Evolutionary conservation across 2,797 vertebrate genomes (phyloP).

Genomic region (Pogoniulus pusillus): DNA sequence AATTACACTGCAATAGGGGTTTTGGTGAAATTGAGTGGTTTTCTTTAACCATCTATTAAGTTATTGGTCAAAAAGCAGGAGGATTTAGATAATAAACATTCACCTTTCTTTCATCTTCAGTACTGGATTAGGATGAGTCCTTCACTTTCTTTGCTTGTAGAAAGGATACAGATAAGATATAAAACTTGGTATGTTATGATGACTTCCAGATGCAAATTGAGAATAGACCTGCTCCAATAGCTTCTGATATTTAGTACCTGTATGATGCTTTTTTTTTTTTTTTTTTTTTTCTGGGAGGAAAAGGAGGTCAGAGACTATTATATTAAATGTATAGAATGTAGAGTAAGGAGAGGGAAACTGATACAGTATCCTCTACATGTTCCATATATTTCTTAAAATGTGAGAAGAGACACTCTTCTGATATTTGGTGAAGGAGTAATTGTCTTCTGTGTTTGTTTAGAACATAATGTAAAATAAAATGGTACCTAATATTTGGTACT

Average conservation of each 20-base stretch:
- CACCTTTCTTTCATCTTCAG: not conserved
- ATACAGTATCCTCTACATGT: not conserved
- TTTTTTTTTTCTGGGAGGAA: not conserved
- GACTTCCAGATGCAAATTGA: not conserved
- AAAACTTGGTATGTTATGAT: not conserved
- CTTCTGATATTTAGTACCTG: not conserved
- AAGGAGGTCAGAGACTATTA: not conserved
- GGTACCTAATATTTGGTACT: not conserved
- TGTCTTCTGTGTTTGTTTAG: not conserved
- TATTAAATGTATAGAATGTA: not conserved
- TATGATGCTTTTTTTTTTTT: no score
- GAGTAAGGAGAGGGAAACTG: not conserved
- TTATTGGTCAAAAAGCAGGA: not conserved
- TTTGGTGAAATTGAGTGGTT: not conserved
- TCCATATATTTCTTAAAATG: not conserved
- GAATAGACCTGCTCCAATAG: not conserved
- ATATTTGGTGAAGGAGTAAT: slow-evolving; percentile 20
- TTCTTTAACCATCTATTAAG: not conserved
- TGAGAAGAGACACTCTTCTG: not conserved
- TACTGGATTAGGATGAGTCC: not conserved
- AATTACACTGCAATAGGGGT: not conserved
- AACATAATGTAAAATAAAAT: slow-evolving; percentile 17
- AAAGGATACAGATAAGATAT: not conserved
- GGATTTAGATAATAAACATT: not conserved
- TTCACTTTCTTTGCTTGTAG: not conserved